Evolutionary conservation across 1,140 invertebrate genomes (phyloP).

Genomic region (Drepana arcuata): DNA sequence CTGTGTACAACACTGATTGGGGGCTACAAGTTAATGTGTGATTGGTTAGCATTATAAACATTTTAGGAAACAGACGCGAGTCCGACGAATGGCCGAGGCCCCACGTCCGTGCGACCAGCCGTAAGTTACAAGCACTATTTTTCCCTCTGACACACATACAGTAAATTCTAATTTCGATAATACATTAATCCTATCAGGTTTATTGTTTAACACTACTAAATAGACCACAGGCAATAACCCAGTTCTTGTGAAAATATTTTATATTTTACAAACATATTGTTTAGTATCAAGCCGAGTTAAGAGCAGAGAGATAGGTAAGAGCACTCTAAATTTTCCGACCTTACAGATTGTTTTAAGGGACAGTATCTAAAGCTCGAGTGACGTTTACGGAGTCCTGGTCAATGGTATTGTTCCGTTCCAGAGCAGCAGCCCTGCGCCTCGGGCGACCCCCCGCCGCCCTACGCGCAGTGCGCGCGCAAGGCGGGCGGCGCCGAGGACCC

Average conservation of each 20-base stretch:
- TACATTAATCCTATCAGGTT: background rate
- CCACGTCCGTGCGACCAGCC: slow-evolving; percentile 36
- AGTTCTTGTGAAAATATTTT: background rate
- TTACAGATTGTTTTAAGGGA: too few relatives aligned
- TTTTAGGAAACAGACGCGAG: slow-evolving; percentile 27
- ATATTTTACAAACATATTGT: too few relatives aligned
- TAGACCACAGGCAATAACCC: background rate
- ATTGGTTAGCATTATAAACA: background rate
- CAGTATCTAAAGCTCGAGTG: too few relatives aligned
- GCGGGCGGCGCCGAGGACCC: slow-evolving; percentile 24
- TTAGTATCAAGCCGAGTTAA: background rate
- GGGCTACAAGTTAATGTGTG: background rate
- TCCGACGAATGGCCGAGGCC: slow-evolving; percentile 43
- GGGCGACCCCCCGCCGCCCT: background rate
- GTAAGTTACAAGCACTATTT: slow-evolving; percentile 33
- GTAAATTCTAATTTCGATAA: background rate
- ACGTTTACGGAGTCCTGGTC: too few relatives aligned
- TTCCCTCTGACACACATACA: background rate
- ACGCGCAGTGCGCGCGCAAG: background rate
- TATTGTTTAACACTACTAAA: background rate
- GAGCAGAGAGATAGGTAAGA: background rate
- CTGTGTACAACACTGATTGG: background rate
- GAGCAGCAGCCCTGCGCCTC: too few relatives aligned
- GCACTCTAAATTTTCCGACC: background rate
- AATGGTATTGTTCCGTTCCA: background rate